Evolutionary conservation across 2,888 invertebrate genomes (phyloP), one percentile per base, ranked within the genome.

Genomic region (Andrena bucephala): DNA sequence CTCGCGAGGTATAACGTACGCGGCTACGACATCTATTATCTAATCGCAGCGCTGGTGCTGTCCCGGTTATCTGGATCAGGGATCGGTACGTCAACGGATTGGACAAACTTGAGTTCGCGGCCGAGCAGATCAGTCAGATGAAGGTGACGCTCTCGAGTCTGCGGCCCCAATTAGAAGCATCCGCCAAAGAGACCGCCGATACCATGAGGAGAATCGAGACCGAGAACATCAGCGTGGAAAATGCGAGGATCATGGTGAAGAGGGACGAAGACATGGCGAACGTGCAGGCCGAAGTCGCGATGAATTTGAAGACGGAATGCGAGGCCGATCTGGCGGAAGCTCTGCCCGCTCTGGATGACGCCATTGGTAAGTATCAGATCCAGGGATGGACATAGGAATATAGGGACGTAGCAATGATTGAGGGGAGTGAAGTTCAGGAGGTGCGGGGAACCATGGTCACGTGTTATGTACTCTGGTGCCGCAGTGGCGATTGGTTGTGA

Each of bases 281-380:
- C 87, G 94, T 94, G 83, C 95, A 96, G 89, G 96, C 96, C 0
- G 94, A 94, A 13, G 94, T 95, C 10, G 95, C 96, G 0, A 95
- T 95, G 85, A 94, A 94, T n/a, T 92, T 96, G 76, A 96, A 96
- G 87, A 94, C 93, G 0, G 96, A 96, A 87, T 96, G 96, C 92
- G 96, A 96, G 91, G 94, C 95, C 63, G 96, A 96, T 87, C 92
- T 96, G 59, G 96, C 96, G 0, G 95, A 96, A 86, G 96, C 96
- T 2, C 95, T 96, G 82, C 96, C 96, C 0, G 96, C 96, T 33
- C 93, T 96, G 27, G 96, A 96, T 90, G 96, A 96, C 67, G 96
- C 96, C 0, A 94, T 96, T 54, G 94, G 95, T 69, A n/a, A 0
- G 6, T 27, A 24, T 5, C 13, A 0, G 13, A 0, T 31, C 8